These are phyloP conservation scores for Dasyprocta punctata DNA, from an alignment of 2,113 vertebrate species.

Conservation along the genomic window DNA sequence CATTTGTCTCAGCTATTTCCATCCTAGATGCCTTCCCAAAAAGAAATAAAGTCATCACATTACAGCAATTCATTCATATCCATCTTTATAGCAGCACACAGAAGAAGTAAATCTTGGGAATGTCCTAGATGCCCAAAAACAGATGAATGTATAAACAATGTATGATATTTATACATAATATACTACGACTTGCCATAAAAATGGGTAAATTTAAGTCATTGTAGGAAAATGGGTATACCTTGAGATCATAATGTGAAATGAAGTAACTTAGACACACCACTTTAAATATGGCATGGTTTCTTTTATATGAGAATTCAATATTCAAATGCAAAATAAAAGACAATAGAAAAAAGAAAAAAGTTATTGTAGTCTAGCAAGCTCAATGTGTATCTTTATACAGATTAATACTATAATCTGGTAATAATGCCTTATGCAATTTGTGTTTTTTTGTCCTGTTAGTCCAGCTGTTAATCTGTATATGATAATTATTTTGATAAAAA, in stretches of 20 bases:
- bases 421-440: neutral
- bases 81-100: neutral
- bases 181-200: neutral
- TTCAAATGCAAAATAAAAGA: neutral
- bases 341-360: neutral
- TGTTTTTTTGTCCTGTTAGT: neutral
- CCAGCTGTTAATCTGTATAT: neutral
- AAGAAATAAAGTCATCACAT: neutral
- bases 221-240: neutral
- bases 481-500: neutral
- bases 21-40: neutral
- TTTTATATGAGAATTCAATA: neutral
- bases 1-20: neutral
- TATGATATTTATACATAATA: neutral
- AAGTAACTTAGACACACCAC: neutral
- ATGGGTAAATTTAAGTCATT: neutral
- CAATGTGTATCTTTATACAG: neutral
- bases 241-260: neutral
- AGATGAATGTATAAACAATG: neutral
- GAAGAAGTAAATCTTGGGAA: neutral
- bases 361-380: neutral
- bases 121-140: neutral
- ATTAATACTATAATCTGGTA: neutral
- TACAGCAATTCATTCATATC: neutral
- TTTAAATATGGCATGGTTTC: neutral